Evolutionary conservation across 2,113 vertebrate species (phyloP), one percentile per base, ranked within the genome.

Genomic region (Platichthys stellatus): DNA sequence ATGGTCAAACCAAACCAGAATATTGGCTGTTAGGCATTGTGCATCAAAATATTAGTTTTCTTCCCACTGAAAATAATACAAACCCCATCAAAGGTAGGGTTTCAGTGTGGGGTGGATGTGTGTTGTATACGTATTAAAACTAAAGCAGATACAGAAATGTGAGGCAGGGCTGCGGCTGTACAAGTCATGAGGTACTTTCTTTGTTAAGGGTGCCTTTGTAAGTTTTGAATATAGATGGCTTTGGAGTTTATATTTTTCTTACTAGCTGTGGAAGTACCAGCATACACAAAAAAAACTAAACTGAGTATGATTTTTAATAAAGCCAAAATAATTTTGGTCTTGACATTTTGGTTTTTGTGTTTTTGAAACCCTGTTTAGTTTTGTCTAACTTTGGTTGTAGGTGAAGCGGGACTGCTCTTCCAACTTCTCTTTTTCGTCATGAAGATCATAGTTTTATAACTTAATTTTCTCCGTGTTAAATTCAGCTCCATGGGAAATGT

Each of bases 201-300:
- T 70, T 82, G 57, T 71, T 67, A 47, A 65, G 80, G 64, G 74
- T 87, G 84, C 84, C 78, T 85, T 86, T 77, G 77, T 85, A 78
- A 76, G 80, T 70, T 85, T 81, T 74, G 79, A 83, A 83, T 78
- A 74, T 65, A 63, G 72, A 57, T 75, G 73, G 51, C 74, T 75
- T 66, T 88, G 57, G 86, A 86, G 76, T 88, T 88, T 91, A 69
- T 90, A 89, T 86, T 88, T 90, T 92, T 90, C 79, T 69, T 88
- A 89, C 82, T 77, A 71, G 75, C 80, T 84, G 78, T 83, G 69
- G 74, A 83, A 78, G 58, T 80, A 73, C 63, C 63, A 83, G 82
- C 78, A 74, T 76, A 85, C 51, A 53, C 84, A 28, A 6, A 21
- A 75, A 28, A 59, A 59, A 28, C 69, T 72, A 53, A 85, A 76